Base-by-base conservation (phyloP, 2,888 invertebrate genomes). In the Muschampia plurimacula region DNA sequence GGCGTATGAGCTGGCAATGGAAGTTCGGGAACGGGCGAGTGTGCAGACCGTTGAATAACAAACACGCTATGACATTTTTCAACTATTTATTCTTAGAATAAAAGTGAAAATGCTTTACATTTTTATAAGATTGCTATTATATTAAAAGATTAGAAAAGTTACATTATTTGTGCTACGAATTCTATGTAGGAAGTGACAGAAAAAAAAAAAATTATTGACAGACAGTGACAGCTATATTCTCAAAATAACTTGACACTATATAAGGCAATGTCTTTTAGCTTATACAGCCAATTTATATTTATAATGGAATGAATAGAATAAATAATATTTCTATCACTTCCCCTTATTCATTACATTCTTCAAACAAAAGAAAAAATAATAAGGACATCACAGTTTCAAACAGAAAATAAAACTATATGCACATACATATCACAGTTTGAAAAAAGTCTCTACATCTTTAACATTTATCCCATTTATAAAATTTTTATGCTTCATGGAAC, bases 11-110 rank as follows among this genome's bases (percentile, higher is more conserved):
- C 15, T 44, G 44, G 63, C 44, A 64, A 64, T 44, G 63, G 63
- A 64, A 64, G 41, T 64, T 64, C 63, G 63, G 44, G 22, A 49
- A 41, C 49, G 64, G 74, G 74, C 66, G 49, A 67, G 70, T 49
- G 52, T 46, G 63, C 63, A 49, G 49, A 49, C 13, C 49, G 49
- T 12, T 13, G 13, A 49, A 49, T 22, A 22, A 22, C 22, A 22
- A 22, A 22, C 44, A 10, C 10, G 44, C 44, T 44, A 44, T 44
- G 1, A 44, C 44, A 44, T 44, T 44, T 44, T 44, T 1, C 44
- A 2, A 44, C 44, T 9, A 44, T 44, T 44, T 44, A 44, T 44
- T 44, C 10, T 44, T 10, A 44, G 10, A 49, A 49, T 49, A 49
- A 49, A 49, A 2, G 46, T 13, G 12, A 49, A 49, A 49, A 49